phyloP scores from a whole-genome alignment of 2,113 vertebrate genomes.

The Symphodus melops region DNA sequence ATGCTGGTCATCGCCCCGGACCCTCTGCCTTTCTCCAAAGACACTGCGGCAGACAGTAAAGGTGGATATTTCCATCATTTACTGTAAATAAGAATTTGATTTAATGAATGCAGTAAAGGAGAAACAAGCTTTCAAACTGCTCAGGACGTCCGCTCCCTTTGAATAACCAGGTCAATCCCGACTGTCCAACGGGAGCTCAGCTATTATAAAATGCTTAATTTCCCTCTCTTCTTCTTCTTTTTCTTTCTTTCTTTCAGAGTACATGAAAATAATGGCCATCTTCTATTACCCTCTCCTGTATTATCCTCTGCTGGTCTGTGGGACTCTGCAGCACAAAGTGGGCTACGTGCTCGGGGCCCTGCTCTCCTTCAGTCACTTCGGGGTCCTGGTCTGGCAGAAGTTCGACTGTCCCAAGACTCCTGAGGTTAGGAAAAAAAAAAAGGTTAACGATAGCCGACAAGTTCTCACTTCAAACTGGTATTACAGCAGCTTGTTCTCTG shows the following conservation, averaged over 20 bases:
- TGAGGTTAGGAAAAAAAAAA: conserved; percentile 84
- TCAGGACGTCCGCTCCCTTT: background rate
- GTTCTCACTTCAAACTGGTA: too few relatives aligned
- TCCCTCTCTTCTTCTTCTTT: background rate
- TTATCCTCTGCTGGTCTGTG: conserved; percentile 88
- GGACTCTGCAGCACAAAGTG: conserved; percentile 66
- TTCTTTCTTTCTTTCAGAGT: conserved; percentile 73
- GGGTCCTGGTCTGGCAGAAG: conserved; percentile 87
- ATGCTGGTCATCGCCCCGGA: conserved; percentile 80
- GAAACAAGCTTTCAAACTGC: too few relatives aligned
- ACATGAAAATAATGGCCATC: conserved; percentile 89
- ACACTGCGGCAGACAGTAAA: conserved; percentile 63
- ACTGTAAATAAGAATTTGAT: too few relatives aligned
- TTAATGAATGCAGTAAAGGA: too few relatives aligned
- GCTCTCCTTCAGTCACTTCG: conserved; percentile 89
- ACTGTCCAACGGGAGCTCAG: background rate
- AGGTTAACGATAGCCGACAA: too few relatives aligned
- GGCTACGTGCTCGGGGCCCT: conserved; percentile 83
- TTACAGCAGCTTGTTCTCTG: too few relatives aligned
- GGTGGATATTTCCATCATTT: conserved; percentile 72
- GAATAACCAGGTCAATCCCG: background rate
- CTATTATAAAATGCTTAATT: background rate
- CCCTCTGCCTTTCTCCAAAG: conserved; percentile 84
- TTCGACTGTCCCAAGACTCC: conserved; percentile 87
- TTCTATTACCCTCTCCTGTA: conserved; percentile 91